Evolutionary conservation across 1,140 invertebrate species (phyloP), one percentile per base, ranked within the genome.

Genomic region (Temnothorax curvispinosus): DNA sequence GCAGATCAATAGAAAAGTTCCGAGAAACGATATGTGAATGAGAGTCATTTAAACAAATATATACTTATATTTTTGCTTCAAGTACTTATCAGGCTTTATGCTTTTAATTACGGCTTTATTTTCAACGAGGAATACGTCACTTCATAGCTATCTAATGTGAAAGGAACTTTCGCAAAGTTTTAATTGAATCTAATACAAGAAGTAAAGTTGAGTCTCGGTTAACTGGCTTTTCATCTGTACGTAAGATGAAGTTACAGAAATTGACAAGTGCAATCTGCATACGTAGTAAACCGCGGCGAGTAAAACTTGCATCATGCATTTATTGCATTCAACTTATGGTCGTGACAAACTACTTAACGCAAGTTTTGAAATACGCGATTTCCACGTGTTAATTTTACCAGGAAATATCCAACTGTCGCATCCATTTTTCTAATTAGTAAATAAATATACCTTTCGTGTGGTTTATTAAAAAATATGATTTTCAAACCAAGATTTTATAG

Each of bases 111-210:
- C 9, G 9, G 69, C 11, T 18, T 41, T n/a, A 81, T 71, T 72
- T 84, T 60, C n/a, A 18, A 21, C 0, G 27, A 50, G 32, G 27
- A 50, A 50, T 62, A 38, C 47, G 38, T 56, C 21, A 21, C 35
- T 62, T 84, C 7, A 38, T 50, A 60, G 47, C 41, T 82, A 82
- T 82, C 32, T 84, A 84, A 74, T 74, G 27, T 38, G 56, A 50
- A 60, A 60, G 41, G 7, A 75, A 60, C 69, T 60, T 62, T 4
- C 8, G 13, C 8, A 18, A 84, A 85, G 69, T 64, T 85, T 85
- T 87, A 74, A 87, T 89, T 85, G 71, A 85, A 74, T 78, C 41
- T 35, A 52, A 84, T 52, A 71, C 38, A 60, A 77, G 50, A 62
- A 71, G 21, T 67, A 62, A 72, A 21, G 18, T 65, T 65, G 18